Evolutionary conservation across 1,140 invertebrate genomes (phyloP).

Genomic region (Venturia canescens): DNA sequence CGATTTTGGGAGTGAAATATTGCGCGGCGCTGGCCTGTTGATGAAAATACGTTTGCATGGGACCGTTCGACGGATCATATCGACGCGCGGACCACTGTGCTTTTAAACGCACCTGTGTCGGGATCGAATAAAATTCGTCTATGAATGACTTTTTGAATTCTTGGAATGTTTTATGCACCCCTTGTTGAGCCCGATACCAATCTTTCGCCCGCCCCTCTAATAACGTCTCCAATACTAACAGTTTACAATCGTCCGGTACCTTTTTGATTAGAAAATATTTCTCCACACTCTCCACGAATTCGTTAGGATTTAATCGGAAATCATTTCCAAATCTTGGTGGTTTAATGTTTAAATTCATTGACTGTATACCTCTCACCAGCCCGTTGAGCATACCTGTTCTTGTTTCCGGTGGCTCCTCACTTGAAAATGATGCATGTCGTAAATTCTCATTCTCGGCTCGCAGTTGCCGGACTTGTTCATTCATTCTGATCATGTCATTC

Average conservation of each 20-base stretch:
- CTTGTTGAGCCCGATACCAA: slow-evolving; percentile 3
- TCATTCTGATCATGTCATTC: background rate
- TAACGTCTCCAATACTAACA: slow-evolving; percentile 5
- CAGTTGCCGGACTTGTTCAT: background rate
- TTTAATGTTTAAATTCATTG: no score
- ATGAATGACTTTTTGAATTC: slow-evolving; percentile 45
- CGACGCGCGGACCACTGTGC: no score
- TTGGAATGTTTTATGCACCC: background rate
- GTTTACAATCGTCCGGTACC: slow-evolving; percentile 2
- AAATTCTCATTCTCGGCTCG: background rate
- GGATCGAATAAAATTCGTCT: slow-evolving; percentile 53
- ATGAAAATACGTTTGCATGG: slow-evolving; percentile 33
- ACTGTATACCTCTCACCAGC: slow-evolving; percentile 6
- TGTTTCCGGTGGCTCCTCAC: background rate
- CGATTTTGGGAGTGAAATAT: slow-evolving; percentile 41
- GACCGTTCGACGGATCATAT: slow-evolving; percentile 4
- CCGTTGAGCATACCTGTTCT: slow-evolving; percentile 13
- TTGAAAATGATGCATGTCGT: background rate
- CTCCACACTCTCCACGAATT: background rate
- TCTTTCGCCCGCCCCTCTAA: background rate
- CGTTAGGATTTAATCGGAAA: background rate
- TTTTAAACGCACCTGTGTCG: slow-evolving; percentile 40
- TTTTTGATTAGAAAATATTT: slow-evolving; percentile 25
- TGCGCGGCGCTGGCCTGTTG: slow-evolving; percentile 32
- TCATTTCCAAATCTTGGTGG: slow-evolving; percentile 6